Evolutionary conservation across 1,140 invertebrate genomes (phyloP), one percentile per base, ranked within the genome.

Genomic region (Panagrolaimus sp.): DNA sequence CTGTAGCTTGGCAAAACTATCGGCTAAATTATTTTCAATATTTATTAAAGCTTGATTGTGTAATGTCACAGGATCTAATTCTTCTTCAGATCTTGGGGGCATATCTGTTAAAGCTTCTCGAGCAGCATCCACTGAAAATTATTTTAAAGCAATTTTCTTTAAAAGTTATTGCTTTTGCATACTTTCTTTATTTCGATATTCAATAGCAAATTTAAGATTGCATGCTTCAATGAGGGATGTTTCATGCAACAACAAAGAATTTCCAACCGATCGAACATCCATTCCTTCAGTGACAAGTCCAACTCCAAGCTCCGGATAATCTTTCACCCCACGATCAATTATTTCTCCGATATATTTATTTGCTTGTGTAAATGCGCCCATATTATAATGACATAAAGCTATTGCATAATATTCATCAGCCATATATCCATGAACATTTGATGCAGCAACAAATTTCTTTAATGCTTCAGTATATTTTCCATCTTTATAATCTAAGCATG

Each of bases 211-310:
- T 87, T 97, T 98, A 0, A 99, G 86, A 86, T 98, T 99, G 79
- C 98, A 96, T 0, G 96, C 94, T 86, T 99, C 96, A 14, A 97
- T 92, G 2, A 99, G 85, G 43, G 93, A 93, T 23, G 95, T 96
- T 84, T 98, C 90, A 81, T 98, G 93, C 57, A 99, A 87, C 0
- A 91, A 92, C 45, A 96, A 85, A 1, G 94, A 96, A 85, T 98
- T 99, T 14, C 95, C 96, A 53, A 98, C 95, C 84, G 93, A 96
- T 75, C 92, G 87, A 4, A 95, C 90, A 86, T 96, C 92, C 72
- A 94, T 92, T 9, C 93, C 93, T 84, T 98, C 96, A n/a, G 93
- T 93, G 78, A 92, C 92, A 88, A 95, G 92, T 0, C 96, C 96
- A 44, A 98, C 93, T 73, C 91, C 92, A 72, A 99, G 85, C 84